Evolutionary conservation across 2,888 invertebrate genomes (phyloP).

Genomic region (Thumatha senex): DNA sequence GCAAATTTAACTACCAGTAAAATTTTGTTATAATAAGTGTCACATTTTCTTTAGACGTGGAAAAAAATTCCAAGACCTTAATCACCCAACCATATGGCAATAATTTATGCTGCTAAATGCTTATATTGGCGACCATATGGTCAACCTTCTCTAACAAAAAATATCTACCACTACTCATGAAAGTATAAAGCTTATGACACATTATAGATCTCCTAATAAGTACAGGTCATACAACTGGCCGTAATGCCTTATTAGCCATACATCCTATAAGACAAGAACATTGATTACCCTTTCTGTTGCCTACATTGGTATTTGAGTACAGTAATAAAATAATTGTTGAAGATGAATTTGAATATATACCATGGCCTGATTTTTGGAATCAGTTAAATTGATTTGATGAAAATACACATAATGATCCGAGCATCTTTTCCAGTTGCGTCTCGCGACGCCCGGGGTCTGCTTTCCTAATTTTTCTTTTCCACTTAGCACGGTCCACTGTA

Average conservation of each 20-base stretch:
- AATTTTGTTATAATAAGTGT: too few species aligned
- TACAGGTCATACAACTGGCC: constrained; percentile 31
- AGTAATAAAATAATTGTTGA: constrained; percentile 18
- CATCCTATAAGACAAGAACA: not conserved
- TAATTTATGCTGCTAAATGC: constrained; percentile 8
- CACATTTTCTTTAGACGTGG: too few species aligned
- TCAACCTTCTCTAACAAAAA: constrained; percentile 15
- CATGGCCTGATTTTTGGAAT: constrained; percentile 8
- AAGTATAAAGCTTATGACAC: constrained; percentile 35
- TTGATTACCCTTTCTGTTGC: constrained; percentile 35
- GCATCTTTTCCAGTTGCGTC: too few species aligned
- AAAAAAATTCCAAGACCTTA: not conserved
- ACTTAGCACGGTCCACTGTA: too few species aligned
- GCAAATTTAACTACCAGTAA: too few species aligned
- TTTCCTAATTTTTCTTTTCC: too few species aligned
- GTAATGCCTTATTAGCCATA: constrained; percentile 37
- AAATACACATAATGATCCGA: too few species aligned
- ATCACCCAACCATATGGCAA: constrained; percentile 22
- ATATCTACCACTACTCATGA: constrained; percentile 27
- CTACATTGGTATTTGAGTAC: constrained; percentile 24
- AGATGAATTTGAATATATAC: constrained; percentile 7
- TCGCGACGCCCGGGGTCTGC: too few species aligned
- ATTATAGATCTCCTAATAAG: constrained; percentile 43
- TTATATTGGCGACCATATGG: constrained; percentile 32
- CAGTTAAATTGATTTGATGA: too few species aligned